Evolutionary conservation across 2,113 vertebrate species (phyloP).

Genomic region (Procavia capensis): DNA sequence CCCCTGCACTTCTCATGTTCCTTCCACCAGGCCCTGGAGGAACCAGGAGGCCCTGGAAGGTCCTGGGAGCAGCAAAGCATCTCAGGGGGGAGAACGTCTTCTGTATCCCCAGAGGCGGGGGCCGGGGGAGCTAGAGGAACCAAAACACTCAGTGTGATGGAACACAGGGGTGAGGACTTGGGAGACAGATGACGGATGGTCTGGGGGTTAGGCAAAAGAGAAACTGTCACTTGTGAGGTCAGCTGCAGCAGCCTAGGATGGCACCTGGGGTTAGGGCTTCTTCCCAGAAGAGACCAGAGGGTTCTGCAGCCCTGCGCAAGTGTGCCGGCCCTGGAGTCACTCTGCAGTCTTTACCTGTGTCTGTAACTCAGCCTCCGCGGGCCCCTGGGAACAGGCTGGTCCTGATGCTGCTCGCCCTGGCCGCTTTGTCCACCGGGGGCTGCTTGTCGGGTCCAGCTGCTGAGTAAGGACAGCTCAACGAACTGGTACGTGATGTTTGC

Average conservation of each 20-base stretch:
- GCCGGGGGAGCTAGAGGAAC: not conserved
- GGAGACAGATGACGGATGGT: not conserved
- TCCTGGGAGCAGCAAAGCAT: no score
- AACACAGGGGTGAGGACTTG: not conserved
- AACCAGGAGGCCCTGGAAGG: not conserved
- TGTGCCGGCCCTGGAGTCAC: no score
- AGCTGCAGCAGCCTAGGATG: no score
- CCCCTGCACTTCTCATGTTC: no score
- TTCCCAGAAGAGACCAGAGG: no score
- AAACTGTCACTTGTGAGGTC: no score
- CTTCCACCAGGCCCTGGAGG: no score
- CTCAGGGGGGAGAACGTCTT: no score
- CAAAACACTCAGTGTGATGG: not conserved
- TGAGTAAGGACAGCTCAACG: not conserved
- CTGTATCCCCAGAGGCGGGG: not conserved
- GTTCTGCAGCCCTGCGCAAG: no score
- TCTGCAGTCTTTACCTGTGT: fast-evolving
- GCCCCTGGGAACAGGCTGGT: not conserved
- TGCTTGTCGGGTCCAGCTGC: not conserved
- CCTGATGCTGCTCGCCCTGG: not conserved
- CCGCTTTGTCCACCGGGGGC: fast-evolving
- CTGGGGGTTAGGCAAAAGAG: not conserved
- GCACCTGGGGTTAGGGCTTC: no score
- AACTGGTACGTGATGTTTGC: fast-evolving
- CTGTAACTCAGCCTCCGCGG: fast-evolving